Conservation (phyloP, 2,113 vertebrate species). For the Dascyllus trimaculatus region DNA sequence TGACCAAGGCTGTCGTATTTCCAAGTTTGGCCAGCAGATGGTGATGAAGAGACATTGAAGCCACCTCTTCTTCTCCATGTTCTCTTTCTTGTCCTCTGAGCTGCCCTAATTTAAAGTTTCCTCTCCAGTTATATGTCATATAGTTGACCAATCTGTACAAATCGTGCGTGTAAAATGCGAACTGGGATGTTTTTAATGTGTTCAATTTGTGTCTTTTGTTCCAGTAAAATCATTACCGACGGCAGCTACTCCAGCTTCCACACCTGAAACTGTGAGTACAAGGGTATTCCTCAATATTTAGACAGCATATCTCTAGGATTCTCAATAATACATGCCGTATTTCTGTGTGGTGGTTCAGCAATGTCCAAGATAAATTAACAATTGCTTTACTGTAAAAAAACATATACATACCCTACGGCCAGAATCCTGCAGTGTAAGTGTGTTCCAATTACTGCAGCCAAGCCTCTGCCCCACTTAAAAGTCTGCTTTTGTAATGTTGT, state of each 20-base stretch:
- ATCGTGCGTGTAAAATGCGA: not conserved
- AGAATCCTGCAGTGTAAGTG: not conserved
- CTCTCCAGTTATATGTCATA: not conserved
- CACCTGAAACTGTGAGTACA: conserved; percentile 52
- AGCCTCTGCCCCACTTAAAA: not conserved
- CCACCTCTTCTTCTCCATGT: not conserved
- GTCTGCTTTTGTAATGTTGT: no score
- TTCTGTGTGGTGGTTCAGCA: not conserved
- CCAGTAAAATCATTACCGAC: conserved; percentile 28
- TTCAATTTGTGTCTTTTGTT: conserved; percentile 25
- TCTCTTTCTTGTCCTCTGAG: not conserved
- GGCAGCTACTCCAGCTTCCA: not conserved
- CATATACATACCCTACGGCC: not conserved
- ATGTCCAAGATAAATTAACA: not conserved
- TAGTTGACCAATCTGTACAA: not conserved
- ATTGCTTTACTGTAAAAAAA: not conserved
- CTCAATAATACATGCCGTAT: not conserved
- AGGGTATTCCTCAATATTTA: not conserved
- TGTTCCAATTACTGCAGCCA: not conserved
- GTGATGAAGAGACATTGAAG: not conserved
- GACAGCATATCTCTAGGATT: not conserved
- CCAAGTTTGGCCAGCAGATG: conserved; percentile 51
- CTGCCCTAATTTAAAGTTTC: not conserved
- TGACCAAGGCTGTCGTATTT: conserved; percentile 3
- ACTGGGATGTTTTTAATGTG: not conserved